Evolutionary conservation across 2,113 vertebrate species (phyloP).

Genomic region (Coreoperca whiteheadi): DNA sequence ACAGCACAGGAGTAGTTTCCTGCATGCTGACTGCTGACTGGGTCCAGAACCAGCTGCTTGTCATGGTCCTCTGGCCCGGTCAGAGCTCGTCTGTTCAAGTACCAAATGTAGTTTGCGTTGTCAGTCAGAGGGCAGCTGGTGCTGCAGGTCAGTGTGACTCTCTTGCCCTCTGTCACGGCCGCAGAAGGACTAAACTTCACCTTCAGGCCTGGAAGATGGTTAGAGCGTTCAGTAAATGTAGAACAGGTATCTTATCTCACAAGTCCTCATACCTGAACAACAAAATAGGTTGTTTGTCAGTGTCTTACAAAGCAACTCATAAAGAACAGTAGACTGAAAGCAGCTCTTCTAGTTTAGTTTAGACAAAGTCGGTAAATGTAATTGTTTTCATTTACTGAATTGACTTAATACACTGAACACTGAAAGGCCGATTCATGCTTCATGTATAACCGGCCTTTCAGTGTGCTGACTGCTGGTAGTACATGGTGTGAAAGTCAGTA

Average conservation of each 20-base stretch:
- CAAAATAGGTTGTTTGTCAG: not conserved
- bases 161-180: slow-evolving; percentile 39
- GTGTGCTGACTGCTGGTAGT: not conserved
- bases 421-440: not conserved
- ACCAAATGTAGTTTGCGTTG: not conserved
- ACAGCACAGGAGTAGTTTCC: slow-evolving; percentile 3
- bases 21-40: slow-evolving; percentile 14
- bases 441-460: not conserved
- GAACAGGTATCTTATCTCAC: not conserved
- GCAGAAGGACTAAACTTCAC: slow-evolving; percentile 27
- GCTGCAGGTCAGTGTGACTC: slow-evolving; percentile 44
- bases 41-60: not conserved
- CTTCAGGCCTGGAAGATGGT: slow-evolving; percentile 26
- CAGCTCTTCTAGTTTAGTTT: not conserved
- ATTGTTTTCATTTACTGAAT: not conserved
- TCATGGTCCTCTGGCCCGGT: not conserved
- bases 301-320: not conserved
- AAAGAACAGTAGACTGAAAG: no score
- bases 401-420: not conserved
- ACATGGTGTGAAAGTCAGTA: no score
- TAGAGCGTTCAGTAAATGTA: not conserved
- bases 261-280: not conserved
- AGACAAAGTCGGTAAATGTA: not conserved
- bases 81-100: not conserved
- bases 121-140: no score